Evolutionary conservation across 2,113 vertebrate species (phyloP).

Genomic region (Narcine bancroftii): DNA sequence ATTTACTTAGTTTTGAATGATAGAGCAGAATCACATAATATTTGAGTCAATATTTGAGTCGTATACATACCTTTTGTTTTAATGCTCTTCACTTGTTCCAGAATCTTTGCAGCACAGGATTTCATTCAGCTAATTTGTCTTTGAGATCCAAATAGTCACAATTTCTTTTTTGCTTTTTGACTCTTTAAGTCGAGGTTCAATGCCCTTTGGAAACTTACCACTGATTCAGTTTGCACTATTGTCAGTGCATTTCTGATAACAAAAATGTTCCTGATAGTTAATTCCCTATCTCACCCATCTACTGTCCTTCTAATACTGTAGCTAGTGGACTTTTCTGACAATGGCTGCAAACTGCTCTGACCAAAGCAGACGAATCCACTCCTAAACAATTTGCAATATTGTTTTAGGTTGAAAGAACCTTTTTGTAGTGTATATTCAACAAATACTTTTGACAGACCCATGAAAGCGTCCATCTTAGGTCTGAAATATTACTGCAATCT

Average conservation of each 20-base stretch:
- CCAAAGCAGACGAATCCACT: background rate
- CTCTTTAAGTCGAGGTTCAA: background rate
- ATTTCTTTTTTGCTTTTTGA: too few relatives aligned
- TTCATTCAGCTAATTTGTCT: too few relatives aligned
- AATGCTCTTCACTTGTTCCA: background rate
- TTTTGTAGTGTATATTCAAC: background rate
- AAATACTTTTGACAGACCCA: background rate
- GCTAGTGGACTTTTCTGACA: background rate
- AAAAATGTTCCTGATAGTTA: too few relatives aligned
- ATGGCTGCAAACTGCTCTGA: background rate
- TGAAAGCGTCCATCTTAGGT: background rate
- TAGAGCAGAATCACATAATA: background rate
- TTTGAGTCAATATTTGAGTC: background rate
- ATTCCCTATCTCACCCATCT: too few relatives aligned
- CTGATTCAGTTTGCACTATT: background rate
- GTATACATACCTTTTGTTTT: background rate
- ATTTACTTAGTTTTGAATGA: too few relatives aligned
- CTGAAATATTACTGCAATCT: background rate
- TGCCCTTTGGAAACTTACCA: background rate
- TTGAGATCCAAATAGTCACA: too few relatives aligned
- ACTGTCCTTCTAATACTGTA: too few relatives aligned
- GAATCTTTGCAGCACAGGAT: background rate
- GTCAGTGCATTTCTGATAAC: background rate
- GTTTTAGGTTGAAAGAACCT: background rate
- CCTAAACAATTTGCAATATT: too few relatives aligned